Base-by-base conservation (phyloP, 2,797 vertebrate species). In the Chanos chanos region DNA sequence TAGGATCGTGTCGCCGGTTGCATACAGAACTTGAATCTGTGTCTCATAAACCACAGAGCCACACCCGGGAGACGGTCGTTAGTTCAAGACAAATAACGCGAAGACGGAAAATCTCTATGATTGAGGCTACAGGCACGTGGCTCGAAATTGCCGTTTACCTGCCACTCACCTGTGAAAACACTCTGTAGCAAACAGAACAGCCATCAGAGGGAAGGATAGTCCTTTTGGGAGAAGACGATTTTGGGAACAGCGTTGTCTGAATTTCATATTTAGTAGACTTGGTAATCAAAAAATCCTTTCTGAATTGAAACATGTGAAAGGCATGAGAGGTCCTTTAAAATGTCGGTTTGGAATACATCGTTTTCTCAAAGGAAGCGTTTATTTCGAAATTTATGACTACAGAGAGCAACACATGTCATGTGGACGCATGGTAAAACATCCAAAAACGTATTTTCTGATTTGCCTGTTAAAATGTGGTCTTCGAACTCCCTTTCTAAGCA, bases 1-100 rank as follows among this genome's bases (percentile, higher is more conserved):
- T 40, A 36, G 13, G 25, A 28, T 30, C 50, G 47, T 76, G 78
- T 77, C 72, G 77, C 72, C 76, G 75, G 76, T 75, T 78, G 73
- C 58, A 74, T 70, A 68, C 75, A 78, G 74, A 15, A 57, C 54
- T 41, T 30, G 24, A 40, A 43, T 21, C 53, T 21, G 18, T 13
- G 7, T 27, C 36, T 52, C 16, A 45, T 9, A 59, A 57, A 12
- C 48, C 56, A 45, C 55, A 53, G 22, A 40, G 22, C 41, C 56
- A 41, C 43, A 65, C 52, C 72, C 40, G 66, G 77, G 80, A 80
- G 43, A 16, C 61, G 15, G 41, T 24, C 44, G 37, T 47, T 34
- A 64, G 60, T 64, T 70, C 65, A 68, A 68, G 65, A 61, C 28
- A 8, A 48, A 28, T 19, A 36, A 67, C 59, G 41, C n/a, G n/a